A percentile compares a stretch with the other conserved stretches of the same genome.
phyloP scores from a whole-genome alignment of 2,113 vertebrate genomes.

The Hemicordylus capensis region DNA sequence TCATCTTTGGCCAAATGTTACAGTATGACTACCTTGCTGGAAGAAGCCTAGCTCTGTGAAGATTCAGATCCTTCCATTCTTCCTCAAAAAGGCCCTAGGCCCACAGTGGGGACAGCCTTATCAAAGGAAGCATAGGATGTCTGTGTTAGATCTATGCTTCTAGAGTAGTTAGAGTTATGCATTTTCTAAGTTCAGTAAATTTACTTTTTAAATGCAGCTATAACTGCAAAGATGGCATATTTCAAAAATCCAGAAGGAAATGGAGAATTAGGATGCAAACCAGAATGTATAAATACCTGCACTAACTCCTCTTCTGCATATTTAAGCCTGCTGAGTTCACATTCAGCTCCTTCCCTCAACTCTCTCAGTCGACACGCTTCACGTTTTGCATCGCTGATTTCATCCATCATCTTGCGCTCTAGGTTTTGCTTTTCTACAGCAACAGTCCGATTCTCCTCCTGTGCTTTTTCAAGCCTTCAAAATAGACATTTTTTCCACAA shows the following conservation, averaged over 20 bases:
- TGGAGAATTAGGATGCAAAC: background rate
- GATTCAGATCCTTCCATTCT: background rate
- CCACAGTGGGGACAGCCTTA: background rate
- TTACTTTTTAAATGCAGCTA: background rate
- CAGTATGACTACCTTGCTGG: background rate
- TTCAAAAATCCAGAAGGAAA: background rate
- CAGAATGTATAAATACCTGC: constrained; percentile 79
- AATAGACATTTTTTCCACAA: constrained; percentile 31
- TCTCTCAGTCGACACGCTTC: constrained; percentile 91
- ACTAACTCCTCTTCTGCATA: constrained; percentile 97
- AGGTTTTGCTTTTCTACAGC: constrained; percentile 98
- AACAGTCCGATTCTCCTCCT: constrained; percentile 97
- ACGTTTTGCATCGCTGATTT: constrained; percentile 93
- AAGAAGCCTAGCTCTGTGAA: background rate
- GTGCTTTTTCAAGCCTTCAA: constrained; percentile 93
- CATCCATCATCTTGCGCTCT: constrained; percentile 97
- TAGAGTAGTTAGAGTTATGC: background rate
- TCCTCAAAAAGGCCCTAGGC: background rate
- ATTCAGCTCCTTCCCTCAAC: constrained; percentile 92
- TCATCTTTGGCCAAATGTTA: background rate
- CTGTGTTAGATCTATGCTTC: background rate
- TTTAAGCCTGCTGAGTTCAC: constrained; percentile 93
- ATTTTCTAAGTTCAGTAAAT: background rate
- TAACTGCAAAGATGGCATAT: background rate
- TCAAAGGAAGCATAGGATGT: background rate